Evolutionary conservation across 1,140 invertebrate species (phyloP).

Genomic region (Aphis gossypii): DNA sequence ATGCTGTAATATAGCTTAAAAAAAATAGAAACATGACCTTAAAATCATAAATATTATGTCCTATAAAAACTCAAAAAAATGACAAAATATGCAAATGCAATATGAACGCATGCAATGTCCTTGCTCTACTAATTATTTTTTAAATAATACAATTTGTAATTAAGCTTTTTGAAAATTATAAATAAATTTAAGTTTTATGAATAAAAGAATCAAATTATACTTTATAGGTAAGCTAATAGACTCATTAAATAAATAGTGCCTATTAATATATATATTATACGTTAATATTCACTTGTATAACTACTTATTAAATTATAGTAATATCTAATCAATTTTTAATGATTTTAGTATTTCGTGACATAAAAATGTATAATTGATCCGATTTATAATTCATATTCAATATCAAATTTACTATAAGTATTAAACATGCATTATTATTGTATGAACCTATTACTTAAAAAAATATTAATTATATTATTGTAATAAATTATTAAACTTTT

Average conservation of each 20-base stretch:
- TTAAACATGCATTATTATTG: background rate
- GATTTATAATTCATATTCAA: background rate
- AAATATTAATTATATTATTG: background rate
- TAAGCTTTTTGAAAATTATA: slow-evolving; percentile 6
- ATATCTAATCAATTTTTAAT: background rate
- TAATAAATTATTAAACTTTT: background rate
- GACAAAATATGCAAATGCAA: background rate
- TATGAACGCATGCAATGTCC: background rate
- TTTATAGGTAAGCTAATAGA: background rate
- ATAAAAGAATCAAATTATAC: background rate
- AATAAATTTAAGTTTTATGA: background rate
- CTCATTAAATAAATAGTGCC: slow-evolving; percentile 26
- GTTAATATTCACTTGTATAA: background rate
- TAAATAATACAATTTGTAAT: background rate
- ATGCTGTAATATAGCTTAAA: background rate
- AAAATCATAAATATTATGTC: background rate
- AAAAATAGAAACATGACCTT: background rate
- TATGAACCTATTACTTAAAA: background rate
- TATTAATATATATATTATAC: background rate
- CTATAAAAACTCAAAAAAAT: background rate
- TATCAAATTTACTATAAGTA: background rate
- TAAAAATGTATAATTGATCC: background rate
- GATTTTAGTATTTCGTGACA: background rate
- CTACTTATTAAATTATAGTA: background rate
- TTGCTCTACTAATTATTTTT: slow-evolving; percentile 20